Evolutionary conservation across 2,797 vertebrate genomes (phyloP).

Genomic region (Squalus acanthias): DNA sequence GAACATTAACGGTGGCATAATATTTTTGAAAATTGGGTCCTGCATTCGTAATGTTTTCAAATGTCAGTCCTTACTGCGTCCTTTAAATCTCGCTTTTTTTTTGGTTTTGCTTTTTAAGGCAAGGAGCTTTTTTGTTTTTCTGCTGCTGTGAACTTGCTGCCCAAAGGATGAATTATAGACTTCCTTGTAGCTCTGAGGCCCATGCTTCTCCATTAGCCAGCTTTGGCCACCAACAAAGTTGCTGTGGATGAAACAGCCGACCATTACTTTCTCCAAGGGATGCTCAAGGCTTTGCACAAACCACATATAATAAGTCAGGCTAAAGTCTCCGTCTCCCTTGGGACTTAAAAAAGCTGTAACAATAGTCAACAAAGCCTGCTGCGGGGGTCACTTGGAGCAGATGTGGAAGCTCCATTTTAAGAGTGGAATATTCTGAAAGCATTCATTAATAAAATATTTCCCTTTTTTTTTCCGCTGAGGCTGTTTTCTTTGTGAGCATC

Average conservation of each 20-base stretch:
- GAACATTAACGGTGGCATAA: background rate
- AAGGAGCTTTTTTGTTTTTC: background rate
- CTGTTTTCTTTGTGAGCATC: background rate
- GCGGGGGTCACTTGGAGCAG: background rate
- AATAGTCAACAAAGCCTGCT: background rate
- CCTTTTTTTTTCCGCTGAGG: background rate
- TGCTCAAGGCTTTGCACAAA: background rate
- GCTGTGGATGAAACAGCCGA: background rate
- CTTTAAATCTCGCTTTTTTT: too few species aligned
- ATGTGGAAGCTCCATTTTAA: background rate
- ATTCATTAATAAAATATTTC: slow-evolving; percentile 13
- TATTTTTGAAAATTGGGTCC: background rate
- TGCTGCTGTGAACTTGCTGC: background rate
- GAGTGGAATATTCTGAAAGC: slow-evolving; percentile 1
- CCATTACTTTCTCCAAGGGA: background rate
- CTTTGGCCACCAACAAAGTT: background rate
- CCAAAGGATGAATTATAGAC: background rate
- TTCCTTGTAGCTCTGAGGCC: background rate
- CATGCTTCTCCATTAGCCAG: background rate
- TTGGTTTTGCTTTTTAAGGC: background rate
- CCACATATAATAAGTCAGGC: background rate
- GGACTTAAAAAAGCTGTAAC: background rate
- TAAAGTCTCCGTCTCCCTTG: background rate
- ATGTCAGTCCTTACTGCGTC: background rate
- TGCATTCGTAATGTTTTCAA: background rate